Evolutionary conservation across 1,140 invertebrate species (phyloP).

Genomic region (Lepidurus arcticus): DNA sequence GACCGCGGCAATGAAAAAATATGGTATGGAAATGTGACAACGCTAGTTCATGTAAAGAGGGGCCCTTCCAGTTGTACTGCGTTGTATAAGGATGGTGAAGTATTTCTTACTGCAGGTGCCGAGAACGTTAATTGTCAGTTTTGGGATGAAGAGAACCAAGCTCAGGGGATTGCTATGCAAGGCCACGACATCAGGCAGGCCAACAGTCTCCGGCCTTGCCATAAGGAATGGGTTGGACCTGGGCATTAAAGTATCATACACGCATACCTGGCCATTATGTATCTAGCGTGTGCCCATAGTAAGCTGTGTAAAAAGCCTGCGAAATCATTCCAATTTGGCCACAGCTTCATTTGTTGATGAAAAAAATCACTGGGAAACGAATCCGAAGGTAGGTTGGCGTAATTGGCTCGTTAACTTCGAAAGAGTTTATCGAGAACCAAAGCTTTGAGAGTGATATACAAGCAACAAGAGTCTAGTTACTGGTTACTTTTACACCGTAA

Average conservation of each 20-base stretch:
- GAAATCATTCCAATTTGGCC: background rate
- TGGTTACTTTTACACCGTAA: background rate
- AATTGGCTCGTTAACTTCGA: no score
- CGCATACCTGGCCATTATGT: slow-evolving; percentile 3
- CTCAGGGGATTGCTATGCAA: slow-evolving; percentile 14
- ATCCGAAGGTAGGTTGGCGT: background rate
- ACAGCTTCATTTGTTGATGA: slow-evolving; percentile 1
- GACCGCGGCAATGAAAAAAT: no score
- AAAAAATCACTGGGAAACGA: background rate
- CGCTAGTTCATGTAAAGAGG: no score
- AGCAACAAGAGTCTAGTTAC: background rate
- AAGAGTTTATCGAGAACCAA: no score
- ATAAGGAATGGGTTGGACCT: slow-evolving; percentile 21
- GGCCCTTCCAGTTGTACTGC: no score
- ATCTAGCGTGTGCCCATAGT: background rate
- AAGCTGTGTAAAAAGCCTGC: background rate
- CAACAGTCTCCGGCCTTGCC: slow-evolving; percentile 17
- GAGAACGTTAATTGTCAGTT: slow-evolving; percentile 14
- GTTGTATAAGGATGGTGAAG: background rate
- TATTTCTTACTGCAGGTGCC: slow-evolving; percentile 1
- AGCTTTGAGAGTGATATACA: no score
- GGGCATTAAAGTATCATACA: slow-evolving; percentile 19
- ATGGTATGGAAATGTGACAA: no score
- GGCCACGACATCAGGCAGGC: slow-evolving; percentile 20
- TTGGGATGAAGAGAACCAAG: background rate